Conservation (phyloP, 2,797 vertebrate species). For the Urosaurus nigricauda region DNA sequence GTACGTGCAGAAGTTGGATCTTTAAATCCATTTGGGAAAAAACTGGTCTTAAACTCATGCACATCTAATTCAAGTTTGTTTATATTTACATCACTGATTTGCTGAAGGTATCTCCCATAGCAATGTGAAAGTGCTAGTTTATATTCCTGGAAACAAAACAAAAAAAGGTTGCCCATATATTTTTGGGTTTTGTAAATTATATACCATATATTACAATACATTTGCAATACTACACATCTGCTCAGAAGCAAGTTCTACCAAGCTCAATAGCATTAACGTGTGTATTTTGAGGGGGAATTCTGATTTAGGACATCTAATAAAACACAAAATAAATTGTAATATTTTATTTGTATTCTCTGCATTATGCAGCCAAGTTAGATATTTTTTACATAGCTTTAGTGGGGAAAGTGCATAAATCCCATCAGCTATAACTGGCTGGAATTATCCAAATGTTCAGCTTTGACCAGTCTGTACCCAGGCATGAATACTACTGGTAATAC, state of each 20-base stretch:
- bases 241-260: not conserved
- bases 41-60: constrained; percentile 81
- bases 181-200: not conserved
- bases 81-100: constrained; percentile 77
- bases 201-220: not conserved
- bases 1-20: constrained; percentile 79
- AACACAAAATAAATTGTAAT: not conserved
- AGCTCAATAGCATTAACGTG: not conserved
- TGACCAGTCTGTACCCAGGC: not conserved
- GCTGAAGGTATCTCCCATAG: constrained; percentile 86
- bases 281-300: not conserved
- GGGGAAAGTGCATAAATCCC: not conserved
- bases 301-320: not conserved
- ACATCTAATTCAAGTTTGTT: constrained; percentile 81
- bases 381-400: not conserved
- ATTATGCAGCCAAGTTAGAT: not conserved
- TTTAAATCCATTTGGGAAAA: constrained; percentile 88
- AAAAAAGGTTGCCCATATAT: constrained; percentile 1
- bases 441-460: constrained; percentile 2
- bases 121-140: constrained; percentile 90
- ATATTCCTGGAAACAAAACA: constrained; percentile 83
- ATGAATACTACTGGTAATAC: too few species aligned
- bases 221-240: not conserved
- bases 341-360: not conserved
- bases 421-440: not conserved